These are phyloP conservation scores for Peromyscus maniculatus DNA, from an alignment of 2,113 vertebrate species.

Conservation along the genomic window DNA sequence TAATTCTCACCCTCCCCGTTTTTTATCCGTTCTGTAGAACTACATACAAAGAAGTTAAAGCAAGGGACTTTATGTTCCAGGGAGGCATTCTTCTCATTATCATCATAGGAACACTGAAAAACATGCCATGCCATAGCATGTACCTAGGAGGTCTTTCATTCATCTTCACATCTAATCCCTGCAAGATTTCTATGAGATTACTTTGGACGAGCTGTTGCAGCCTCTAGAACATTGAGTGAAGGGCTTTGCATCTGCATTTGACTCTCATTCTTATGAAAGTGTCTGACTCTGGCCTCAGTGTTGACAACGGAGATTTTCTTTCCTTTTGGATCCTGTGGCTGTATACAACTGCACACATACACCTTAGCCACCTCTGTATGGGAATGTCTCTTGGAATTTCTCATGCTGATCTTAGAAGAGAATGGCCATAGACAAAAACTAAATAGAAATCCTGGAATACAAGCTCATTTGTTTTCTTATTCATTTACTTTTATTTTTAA, in stretches of 20 bases:
- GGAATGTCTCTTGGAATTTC: not conserved
- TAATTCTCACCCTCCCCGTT: not conserved
- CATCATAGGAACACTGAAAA: not conserved
- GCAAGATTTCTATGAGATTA: not conserved
- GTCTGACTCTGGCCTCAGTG: not conserved
- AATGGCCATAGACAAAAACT: not conserved
- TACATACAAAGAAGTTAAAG: not conserved
- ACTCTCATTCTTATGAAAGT: not conserved
- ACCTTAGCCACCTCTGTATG: not conserved
- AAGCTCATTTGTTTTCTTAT: not conserved
- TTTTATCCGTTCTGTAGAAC: not conserved
- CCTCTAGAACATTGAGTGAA: not conserved
- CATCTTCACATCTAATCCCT: not conserved
- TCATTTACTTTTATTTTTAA: not conserved
- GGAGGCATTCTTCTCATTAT: not conserved
- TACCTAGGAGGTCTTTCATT: not conserved
- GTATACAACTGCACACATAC: not conserved
- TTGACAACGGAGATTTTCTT: not conserved
- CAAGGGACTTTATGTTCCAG: not conserved
- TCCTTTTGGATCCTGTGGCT: not conserved
- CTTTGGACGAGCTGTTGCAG: not conserved
- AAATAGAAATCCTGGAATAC: not conserved
- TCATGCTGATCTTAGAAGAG: not conserved
- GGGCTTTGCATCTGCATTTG: not conserved
- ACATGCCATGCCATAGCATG: too few species aligned